These are phyloP conservation scores for Calameuta idolon DNA, from an alignment of 2,888 invertebrate species.

Conservation along the genomic window DNA sequence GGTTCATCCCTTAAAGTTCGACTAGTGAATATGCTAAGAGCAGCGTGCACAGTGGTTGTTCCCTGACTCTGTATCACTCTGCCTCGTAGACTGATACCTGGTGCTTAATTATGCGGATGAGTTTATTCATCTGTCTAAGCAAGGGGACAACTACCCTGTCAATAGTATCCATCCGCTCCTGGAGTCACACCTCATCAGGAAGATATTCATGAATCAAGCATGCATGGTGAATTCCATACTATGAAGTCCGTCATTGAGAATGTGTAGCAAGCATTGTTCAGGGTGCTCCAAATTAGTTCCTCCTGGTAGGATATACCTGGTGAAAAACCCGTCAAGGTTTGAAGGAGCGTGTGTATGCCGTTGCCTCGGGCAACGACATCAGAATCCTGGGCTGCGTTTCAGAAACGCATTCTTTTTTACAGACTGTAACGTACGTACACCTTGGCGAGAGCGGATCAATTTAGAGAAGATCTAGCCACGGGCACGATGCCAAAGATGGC, in stretches of 20 bases:
- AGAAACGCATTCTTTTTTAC: not conserved
- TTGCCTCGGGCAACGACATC: not conserved
- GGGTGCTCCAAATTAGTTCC: not conserved
- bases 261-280: not conserved
- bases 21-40: not conserved
- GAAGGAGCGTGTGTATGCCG: not conserved
- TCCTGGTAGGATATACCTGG: not conserved
- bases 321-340: not conserved
- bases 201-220: not conserved
- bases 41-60: not conserved
- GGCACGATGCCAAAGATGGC: not conserved
- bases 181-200: not conserved
- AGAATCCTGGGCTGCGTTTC: not conserved
- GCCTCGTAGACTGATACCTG: not conserved
- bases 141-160: not conserved
- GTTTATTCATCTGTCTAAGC: not conserved
- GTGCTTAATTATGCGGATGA: not conserved
- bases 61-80: not conserved
- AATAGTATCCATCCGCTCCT: not conserved
- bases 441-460: not conserved
- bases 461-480: not conserved
- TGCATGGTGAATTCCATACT: not conserved
- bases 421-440: not conserved
- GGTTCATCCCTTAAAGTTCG: not conserved
- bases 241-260: not conserved